Evolutionary conservation across 2,888 invertebrate species (phyloP), one percentile per base, ranked within the genome.

Genomic region (Aspidapion aeneum): DNA sequence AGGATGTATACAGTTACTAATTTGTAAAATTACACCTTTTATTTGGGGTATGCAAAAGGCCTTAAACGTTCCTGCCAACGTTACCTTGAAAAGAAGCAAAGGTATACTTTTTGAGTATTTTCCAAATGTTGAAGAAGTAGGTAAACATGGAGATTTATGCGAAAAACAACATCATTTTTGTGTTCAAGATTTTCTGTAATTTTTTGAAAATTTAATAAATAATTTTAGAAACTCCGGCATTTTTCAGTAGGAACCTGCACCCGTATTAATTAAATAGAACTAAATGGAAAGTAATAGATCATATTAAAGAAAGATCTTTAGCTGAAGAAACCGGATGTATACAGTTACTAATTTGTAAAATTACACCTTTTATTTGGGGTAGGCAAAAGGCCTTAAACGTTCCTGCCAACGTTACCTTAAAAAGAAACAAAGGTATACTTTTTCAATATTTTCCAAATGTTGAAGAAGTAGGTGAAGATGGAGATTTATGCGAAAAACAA

Each of bases 1-100:
- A 0, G 87, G 86, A 58, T 93, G 92, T 70, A 82, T 91, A 1
- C 85, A 87, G 72, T 80, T 91, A 22, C 78, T 94, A 35, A 80
- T 93, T 65, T 94, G 94, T 75, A 93, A 93, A 80, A 85, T 86
- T 66, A 85, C 89, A 0, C 93, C 93, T 0, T 86, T 92, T 65
- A 86, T 94, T 65, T 84, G 84, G 80, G 88, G 87, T 69, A 91
- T 92, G 86, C 93, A 94, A 74, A 83, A 83, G 63, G 86, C 89
- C 0, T 80, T 91, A 63, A 82, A 76, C 71, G n/a, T n/a, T n/a
- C n/a, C n/a, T n/a, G 74, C 73, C 18, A 74, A 74, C 18, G 74
- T 77, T 59, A 18, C 18, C 17, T 9, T 12, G 55, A 54, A 57
- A 17, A 57, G 1, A 76, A 77, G 16, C 73, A 78, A 20, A 61